Evolutionary conservation across 2,113 vertebrate genomes (phyloP).

Genomic region (Thermophis baileyi): DNA sequence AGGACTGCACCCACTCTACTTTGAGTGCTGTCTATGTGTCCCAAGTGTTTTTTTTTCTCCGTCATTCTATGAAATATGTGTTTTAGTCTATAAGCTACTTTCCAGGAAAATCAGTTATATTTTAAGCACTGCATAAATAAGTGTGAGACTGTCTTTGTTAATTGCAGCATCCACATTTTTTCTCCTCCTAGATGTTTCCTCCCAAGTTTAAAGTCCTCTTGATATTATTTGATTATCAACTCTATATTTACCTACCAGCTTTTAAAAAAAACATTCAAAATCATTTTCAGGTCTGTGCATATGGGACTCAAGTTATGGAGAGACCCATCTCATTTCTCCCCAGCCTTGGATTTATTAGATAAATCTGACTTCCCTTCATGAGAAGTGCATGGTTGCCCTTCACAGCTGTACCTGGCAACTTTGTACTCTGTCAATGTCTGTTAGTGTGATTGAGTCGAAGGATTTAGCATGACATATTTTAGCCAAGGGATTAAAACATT

Average conservation of each 20-base stretch:
- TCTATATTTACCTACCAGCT: neutral
- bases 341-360: accelerated
- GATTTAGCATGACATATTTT: slow-evolving; percentile 9
- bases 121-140: neutral
- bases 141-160: neutral
- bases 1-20: neutral
- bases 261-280: neutral
- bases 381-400: neutral
- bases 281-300: neutral
- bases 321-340: neutral
- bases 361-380: no score
- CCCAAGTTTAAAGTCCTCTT: neutral
- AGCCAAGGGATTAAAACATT: slow-evolving; percentile 22
- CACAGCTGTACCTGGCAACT: slow-evolving; percentile 6
- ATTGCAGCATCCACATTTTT: neutral
- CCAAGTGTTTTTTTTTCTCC: neutral
- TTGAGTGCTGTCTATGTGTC: neutral
- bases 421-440: slow-evolving; percentile 13
- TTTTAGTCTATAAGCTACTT: neutral
- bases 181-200: neutral
- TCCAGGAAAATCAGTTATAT: neutral
- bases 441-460: slow-evolving; percentile 21
- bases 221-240: neutral
- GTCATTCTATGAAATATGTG: neutral
- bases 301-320: neutral